Percentiles rank a stretch among this genome's conserved stretches.
Conservation (phyloP, 1,140 invertebrate species). For the Rhopalosiphum padi region DNA sequence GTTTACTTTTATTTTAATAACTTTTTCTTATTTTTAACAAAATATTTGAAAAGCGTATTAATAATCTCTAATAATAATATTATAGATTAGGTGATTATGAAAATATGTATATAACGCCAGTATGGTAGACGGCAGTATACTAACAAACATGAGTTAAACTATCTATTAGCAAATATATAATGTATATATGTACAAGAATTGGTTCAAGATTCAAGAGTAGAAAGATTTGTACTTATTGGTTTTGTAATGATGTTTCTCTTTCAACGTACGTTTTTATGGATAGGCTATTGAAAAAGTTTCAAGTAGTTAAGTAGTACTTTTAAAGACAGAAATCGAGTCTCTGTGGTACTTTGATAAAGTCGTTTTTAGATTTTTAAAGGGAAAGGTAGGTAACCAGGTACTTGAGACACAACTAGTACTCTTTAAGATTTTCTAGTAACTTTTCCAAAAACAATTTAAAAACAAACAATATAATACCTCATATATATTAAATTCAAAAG, state of each 20-base stretch:
- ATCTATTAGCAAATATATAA: not conserved
- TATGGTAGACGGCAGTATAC: not conserved
- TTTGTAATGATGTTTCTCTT: not conserved
- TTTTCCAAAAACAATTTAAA: not conserved
- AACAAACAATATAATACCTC: not conserved
- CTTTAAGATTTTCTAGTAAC: not conserved
- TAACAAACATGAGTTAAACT: no score
- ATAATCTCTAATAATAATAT: not conserved
- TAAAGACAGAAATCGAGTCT: not conserved
- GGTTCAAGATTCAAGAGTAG: not conserved
- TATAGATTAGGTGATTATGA: not conserved
- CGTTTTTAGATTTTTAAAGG: not conserved
- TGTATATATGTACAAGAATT: not conserved
- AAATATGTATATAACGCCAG: not conserved
- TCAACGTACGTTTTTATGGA: not conserved
- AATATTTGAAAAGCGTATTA: not conserved
- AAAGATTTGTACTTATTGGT: not conserved
- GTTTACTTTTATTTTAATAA: not conserved
- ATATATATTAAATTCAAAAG: not conserved
- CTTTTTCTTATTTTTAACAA: not conserved
- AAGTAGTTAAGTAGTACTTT: not conserved
- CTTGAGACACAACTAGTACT: not conserved
- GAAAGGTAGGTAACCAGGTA: not conserved
- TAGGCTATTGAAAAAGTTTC: not conserved
- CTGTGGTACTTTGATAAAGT: not conserved